Conservation (phyloP, 2,797 vertebrate species). For the Naso thynnoides region DNA sequence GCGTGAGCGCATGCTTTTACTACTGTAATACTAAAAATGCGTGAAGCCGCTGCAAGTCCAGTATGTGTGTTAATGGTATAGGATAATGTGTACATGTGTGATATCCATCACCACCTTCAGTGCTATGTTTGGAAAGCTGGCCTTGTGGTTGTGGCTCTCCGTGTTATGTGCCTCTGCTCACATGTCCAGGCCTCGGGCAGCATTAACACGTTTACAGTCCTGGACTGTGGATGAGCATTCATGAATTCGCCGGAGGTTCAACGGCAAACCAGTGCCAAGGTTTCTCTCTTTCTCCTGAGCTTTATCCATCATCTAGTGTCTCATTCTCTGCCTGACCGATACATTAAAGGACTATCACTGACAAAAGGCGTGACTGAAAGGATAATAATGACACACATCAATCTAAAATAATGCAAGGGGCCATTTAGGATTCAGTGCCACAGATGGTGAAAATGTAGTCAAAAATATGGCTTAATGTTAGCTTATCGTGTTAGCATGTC, state of each 20-base stretch:
- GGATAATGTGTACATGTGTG: conserved; percentile 58
- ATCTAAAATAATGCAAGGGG: background rate
- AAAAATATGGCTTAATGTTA: background rate
- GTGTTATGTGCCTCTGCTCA: conserved; percentile 52
- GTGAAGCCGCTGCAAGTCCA: background rate
- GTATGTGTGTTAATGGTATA: conserved; percentile 40
- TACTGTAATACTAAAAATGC: conserved; percentile 5
- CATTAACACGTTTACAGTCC: conserved; percentile 67
- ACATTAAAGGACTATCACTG: background rate
- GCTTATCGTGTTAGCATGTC: background rate
- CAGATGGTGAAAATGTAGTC: too few relatives aligned
- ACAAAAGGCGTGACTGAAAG: background rate
- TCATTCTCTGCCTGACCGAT: conserved; percentile 23
- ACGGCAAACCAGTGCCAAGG: conserved; percentile 46
- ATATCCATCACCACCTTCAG: conserved; percentile 69
- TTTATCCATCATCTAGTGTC: conserved; percentile 43
- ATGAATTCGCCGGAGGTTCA: conserved; percentile 70
- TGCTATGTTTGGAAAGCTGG: conserved; percentile 68
- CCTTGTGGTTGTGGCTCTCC: conserved; percentile 52
- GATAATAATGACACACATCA: background rate
- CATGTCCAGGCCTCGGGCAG: conserved; percentile 47
- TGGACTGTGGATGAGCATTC: conserved; percentile 58
- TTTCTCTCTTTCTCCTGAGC: conserved; percentile 63
- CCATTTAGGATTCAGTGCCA: background rate
- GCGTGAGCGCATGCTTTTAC: conserved; percentile 12